A percentile compares a stretch with the other conserved stretches of the same genome.
Conservation (phyloP, 64 coral and sea anemone species). For the Stylophora pistillata region DNA sequence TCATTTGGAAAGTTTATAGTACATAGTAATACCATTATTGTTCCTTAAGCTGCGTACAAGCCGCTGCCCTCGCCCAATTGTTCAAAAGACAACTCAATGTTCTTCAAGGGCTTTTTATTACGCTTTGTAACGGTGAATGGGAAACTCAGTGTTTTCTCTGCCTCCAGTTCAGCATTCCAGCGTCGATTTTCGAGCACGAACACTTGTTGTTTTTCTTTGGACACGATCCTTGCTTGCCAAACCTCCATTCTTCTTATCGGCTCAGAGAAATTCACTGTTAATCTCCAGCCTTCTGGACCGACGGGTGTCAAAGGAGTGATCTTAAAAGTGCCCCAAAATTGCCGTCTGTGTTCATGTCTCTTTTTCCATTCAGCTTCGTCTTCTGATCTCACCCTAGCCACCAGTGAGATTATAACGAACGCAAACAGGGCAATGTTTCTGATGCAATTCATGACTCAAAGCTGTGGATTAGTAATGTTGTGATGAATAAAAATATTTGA, state of each 20-base stretch:
- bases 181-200: slow-evolving; percentile 29
- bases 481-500: background rate
- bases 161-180: slow-evolving; percentile 32
- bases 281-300: slow-evolving; percentile 45
- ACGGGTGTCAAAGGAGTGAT: background rate
- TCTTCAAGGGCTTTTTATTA: background rate
- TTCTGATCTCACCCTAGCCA: background rate
- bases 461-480: background rate
- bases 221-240: slow-evolving; percentile 40
- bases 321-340: slow-evolving; percentile 3
- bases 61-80: background rate
- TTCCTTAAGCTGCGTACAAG: background rate
- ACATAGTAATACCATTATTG: background rate
- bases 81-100: background rate
- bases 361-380: background rate
- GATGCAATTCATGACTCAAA: background rate
- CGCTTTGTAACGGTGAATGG: slow-evolving; percentile 4
- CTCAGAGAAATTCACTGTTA: slow-evolving; percentile 53
- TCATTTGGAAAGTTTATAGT: background rate
- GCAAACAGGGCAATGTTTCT: background rate
- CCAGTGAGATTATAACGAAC: background rate
- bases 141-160: background rate
- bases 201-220: slow-evolving; percentile 12
- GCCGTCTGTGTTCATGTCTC: background rate
- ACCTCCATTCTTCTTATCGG: slow-evolving; percentile 23